Percentiles rank a stretch among this genome's conserved stretches.
These are phyloP conservation scores for Clunio marinus DNA, from an alignment of 2,888 invertebrate species.

Conservation along the genomic window DNA sequence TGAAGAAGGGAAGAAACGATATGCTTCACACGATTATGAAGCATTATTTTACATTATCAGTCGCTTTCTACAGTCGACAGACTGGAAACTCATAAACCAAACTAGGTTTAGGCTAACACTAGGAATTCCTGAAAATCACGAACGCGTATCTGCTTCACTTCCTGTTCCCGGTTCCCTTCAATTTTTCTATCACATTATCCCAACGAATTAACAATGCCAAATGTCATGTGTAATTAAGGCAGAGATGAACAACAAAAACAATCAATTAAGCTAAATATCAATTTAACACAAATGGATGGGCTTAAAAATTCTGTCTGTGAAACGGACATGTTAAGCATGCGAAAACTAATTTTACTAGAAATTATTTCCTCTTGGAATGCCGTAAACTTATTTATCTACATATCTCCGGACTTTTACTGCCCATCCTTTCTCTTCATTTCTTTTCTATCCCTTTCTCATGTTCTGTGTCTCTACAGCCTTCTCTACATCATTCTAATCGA, in stretches of 20 bases:
- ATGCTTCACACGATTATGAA: slow-evolving; percentile 16
- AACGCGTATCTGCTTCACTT: too few relatives aligned
- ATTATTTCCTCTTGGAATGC: not conserved
- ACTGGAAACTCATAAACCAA: too few relatives aligned
- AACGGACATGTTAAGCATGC: not conserved
- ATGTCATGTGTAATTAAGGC: slow-evolving; percentile 35
- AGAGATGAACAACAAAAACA: slow-evolving; percentile 19
- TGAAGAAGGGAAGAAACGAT: not conserved
- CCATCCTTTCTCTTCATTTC: slow-evolving; percentile 14
- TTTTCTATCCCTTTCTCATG: not conserved
- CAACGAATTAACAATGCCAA: slow-evolving; percentile 35
- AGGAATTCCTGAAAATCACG: too few relatives aligned
- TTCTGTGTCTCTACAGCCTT: not conserved
- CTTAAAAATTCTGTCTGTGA: not conserved
- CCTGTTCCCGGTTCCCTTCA: not conserved
- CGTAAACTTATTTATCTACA: too few relatives aligned
- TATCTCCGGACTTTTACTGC: too few relatives aligned
- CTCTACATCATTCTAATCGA: not conserved
- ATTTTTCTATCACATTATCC: slow-evolving; percentile 28
- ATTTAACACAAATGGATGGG: not conserved
- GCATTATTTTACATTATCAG: slow-evolving; percentile 33
- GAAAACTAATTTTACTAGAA: not conserved
- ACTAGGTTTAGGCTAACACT: too few relatives aligned
- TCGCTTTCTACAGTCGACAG: slow-evolving; percentile 15
- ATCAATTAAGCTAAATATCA: slow-evolving; percentile 23